Evolutionary conservation across 1,140 invertebrate species (phyloP).

Genomic region (Chironomus striatipennis): DNA sequence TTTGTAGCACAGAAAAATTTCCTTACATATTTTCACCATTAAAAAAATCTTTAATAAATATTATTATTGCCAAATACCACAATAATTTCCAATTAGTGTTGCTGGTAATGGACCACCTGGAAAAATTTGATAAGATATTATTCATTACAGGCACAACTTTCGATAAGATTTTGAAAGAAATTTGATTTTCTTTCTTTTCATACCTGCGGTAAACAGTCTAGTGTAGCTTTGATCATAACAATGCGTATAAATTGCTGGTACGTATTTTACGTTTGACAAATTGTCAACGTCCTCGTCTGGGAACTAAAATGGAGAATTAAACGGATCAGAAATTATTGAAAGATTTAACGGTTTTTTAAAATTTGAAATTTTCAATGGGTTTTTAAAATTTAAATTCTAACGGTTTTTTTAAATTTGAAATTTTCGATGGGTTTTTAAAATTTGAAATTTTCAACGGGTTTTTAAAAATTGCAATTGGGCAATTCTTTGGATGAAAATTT

Average conservation of each 20-base stretch:
- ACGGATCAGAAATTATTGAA: neutral
- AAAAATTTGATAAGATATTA: neutral
- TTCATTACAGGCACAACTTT: neutral
- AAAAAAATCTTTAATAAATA: neutral
- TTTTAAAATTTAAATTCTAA: too few species aligned
- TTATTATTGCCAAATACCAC: constrained; percentile 57
- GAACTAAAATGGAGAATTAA: constrained; percentile 49
- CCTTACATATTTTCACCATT: too few species aligned
- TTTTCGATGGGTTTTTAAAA: too few species aligned
- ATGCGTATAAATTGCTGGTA: constrained; percentile 92
- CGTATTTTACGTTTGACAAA: constrained; percentile 75
- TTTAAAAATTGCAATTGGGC: too few species aligned
- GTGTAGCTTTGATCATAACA: constrained; percentile 86
- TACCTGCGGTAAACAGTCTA: constrained; percentile 72
- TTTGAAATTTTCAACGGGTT: too few species aligned
- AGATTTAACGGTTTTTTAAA: too few species aligned
- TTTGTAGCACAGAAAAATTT: too few species aligned
- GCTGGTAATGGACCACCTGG: constrained; percentile 81
- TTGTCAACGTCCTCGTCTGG: constrained; percentile 76
- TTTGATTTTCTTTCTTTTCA: too few species aligned
- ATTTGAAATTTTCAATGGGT: too few species aligned
- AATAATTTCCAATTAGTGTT: constrained; percentile 49
- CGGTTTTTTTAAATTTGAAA: too few species aligned
- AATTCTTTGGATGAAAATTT: too few species aligned
- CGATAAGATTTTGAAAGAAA: neutral